phyloP scores from a whole-genome alignment of 2,797 vertebrate genomes.

The Graptemys geographica region DNA sequence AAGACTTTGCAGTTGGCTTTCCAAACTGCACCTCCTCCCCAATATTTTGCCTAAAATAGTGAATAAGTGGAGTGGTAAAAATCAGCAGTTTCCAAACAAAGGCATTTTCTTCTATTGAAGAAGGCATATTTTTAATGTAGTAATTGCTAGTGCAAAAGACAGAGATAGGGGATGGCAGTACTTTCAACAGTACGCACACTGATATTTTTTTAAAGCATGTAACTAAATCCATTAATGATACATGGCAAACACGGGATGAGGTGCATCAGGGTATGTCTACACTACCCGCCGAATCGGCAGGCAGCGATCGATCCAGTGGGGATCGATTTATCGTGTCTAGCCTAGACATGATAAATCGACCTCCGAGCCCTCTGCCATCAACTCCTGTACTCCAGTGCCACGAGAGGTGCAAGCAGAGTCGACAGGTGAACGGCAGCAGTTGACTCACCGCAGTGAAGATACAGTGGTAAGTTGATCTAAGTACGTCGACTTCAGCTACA shows the following conservation, averaged over 20 bases:
- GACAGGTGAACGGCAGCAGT: too few relatives aligned
- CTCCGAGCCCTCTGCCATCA: too few relatives aligned
- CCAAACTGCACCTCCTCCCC: fast-evolving
- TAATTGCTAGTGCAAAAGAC: not conserved
- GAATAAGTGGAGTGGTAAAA: not conserved
- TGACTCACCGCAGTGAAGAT: too few relatives aligned
- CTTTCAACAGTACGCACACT: not conserved
- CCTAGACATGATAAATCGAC: too few relatives aligned
- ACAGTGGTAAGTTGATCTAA: too few relatives aligned
- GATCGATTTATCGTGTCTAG: too few relatives aligned
- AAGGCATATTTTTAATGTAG: not conserved
- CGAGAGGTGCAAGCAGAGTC: too few relatives aligned
- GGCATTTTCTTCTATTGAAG: constrained; percentile 2
- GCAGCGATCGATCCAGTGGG: too few relatives aligned
- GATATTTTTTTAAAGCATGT: not conserved
- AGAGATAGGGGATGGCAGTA: not conserved
- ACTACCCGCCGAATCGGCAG: too few relatives aligned
- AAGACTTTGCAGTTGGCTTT: not conserved
- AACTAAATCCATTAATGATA: constrained; percentile 7
- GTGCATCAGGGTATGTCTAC: not conserved
- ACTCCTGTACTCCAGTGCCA: too few relatives aligned
- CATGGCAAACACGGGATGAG: not conserved
- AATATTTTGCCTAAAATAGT: not conserved
- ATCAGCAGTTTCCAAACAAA: not conserved
- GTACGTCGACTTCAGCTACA: too few relatives aligned